Conservation (phyloP, 2,113 vertebrate genomes). For the Platycercus adscitus region DNA sequence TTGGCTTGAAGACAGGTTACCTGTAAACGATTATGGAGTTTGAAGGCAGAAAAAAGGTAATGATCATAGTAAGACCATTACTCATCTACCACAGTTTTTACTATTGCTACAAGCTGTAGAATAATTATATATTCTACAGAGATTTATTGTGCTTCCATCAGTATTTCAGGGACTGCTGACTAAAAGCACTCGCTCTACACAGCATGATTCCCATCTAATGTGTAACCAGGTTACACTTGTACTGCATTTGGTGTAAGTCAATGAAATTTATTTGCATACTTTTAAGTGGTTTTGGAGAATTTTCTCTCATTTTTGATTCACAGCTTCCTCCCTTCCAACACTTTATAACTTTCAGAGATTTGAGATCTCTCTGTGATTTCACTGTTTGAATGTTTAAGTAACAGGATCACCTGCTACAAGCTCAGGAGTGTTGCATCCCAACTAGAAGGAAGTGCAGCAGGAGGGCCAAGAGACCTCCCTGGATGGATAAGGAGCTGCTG, state of each 20-base stretch:
- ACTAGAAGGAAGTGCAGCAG: too few species aligned
- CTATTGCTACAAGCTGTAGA: background rate
- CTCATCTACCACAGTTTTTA: background rate
- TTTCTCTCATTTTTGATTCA: background rate
- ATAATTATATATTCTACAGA: background rate
- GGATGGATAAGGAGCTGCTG: too few species aligned
- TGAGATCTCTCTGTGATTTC: background rate
- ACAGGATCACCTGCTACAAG: too few species aligned
- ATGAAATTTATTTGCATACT: background rate
- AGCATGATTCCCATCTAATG: background rate
- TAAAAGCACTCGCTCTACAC: background rate
- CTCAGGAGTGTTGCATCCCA: too few species aligned
- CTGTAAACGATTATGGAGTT: background rate
- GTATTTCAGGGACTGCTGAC: rapidly evolving
- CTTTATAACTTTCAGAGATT: background rate
- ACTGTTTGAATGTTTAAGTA: background rate
- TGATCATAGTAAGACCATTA: background rate
- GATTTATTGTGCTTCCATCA: background rate
- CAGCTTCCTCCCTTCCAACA: rapidly evolving
- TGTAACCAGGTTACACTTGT: background rate
- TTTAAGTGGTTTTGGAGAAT: background rate
- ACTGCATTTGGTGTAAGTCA: background rate
- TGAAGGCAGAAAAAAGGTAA: background rate
- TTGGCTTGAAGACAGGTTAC: background rate
- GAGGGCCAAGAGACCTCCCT: too few species aligned